phyloP scores from a whole-genome alignment of 2,888 invertebrate genomes.

The Lacanobia wlatinum region DNA sequence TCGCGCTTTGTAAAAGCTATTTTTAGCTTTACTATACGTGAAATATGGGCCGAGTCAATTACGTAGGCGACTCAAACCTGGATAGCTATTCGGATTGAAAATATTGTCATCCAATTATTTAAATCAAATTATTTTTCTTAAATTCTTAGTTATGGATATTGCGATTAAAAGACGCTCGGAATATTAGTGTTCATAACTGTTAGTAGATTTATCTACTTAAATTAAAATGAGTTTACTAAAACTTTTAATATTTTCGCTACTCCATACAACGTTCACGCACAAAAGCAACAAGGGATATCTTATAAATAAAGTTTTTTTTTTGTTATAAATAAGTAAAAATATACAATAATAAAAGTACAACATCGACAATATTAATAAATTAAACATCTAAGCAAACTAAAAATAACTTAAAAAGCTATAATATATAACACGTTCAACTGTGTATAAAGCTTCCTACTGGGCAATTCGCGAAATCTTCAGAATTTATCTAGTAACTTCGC shows the following conservation, averaged over 20 bases:
- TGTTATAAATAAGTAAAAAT: constrained; percentile 47
- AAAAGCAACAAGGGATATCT: constrained; percentile 52
- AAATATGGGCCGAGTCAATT: constrained; percentile 36
- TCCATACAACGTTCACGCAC: constrained; percentile 35
- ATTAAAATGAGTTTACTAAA: not conserved
- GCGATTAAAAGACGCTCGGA: not conserved
- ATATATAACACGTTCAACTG: constrained; percentile 64
- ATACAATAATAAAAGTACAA: constrained; percentile 65
- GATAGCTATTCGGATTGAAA: not conserved
- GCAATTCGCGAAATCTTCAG: constrained; percentile 65
- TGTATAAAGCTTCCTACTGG: constrained; percentile 71
- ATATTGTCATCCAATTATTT: not conserved
- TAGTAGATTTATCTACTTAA: not conserved
- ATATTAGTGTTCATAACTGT: not conserved
- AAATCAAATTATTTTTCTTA: not conserved
- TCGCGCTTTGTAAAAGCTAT: constrained; percentile 54
- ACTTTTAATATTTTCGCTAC: constrained; percentile 4
- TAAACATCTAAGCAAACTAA: constrained; percentile 73
- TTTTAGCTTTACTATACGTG: constrained; percentile 54
- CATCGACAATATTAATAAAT: constrained; percentile 71
- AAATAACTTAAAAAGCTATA: constrained; percentile 73
- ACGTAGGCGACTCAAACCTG: constrained; percentile 17
- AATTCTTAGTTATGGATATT: not conserved
- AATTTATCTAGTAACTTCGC: constrained; percentile 51
- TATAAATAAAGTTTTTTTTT: constrained; percentile 41